Conservation (phyloP, 2,113 vertebrate genomes). For the Brachionichthys hirsutus region DNA sequence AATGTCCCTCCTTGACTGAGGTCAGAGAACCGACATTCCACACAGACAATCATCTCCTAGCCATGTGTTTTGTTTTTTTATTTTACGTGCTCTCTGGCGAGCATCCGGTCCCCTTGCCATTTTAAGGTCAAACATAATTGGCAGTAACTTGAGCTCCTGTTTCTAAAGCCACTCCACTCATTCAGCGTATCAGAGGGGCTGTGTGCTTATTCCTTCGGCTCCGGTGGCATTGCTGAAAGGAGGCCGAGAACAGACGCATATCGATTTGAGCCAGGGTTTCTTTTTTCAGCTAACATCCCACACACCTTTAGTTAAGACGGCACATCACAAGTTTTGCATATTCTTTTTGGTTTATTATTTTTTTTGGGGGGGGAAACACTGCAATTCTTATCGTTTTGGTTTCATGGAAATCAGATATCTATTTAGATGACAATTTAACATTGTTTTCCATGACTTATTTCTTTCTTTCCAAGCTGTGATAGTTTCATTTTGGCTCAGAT, state of each 20-base stretch:
- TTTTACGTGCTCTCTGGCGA: slow-evolving; percentile 12
- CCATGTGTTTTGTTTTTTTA: slow-evolving; percentile 21
- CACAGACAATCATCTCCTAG: slow-evolving; percentile 22
- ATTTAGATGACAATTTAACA: too few relatives aligned
- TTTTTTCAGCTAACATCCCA: slow-evolving; percentile 12
- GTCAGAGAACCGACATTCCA: slow-evolving; percentile 53
- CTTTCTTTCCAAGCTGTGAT: too few relatives aligned
- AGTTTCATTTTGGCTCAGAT: too few relatives aligned
- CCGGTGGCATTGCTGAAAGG: slow-evolving; percentile 17
- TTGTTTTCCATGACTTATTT: too few relatives aligned
- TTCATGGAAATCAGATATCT: too few relatives aligned
- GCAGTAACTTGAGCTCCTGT: slow-evolving; percentile 41
- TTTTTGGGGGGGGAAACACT: too few relatives aligned
- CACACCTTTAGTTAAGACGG: slow-evolving; percentile 9
- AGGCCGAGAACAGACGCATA: slow-evolving; percentile 21
- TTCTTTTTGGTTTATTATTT: neutral
- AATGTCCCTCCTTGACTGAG: slow-evolving; percentile 61
- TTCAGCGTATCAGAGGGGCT: slow-evolving; percentile 15
- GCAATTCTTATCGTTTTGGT: too few relatives aligned
- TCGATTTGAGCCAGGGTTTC: slow-evolving; percentile 5
- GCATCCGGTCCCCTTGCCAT: slow-evolving; percentile 48
- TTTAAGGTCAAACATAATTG: slow-evolving; percentile 54
- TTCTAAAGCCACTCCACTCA: slow-evolving; percentile 45
- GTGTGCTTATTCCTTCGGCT: slow-evolving; percentile 32
- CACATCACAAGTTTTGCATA: neutral